Evolutionary conservation across 2,888 invertebrate genomes (phyloP).

Genomic region (Eilema depressum): DNA sequence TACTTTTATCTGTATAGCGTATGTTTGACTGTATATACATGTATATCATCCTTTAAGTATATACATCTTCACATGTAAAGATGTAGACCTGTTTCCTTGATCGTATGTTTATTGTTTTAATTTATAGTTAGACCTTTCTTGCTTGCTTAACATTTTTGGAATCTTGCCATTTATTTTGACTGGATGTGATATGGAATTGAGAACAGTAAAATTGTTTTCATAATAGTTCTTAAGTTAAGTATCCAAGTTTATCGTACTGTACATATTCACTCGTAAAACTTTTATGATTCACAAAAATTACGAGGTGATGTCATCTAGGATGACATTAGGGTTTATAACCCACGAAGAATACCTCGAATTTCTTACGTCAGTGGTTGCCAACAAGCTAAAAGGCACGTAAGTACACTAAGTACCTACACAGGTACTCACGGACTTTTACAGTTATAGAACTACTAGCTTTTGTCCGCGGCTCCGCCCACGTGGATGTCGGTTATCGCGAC

Average conservation of each 20-base stretch:
- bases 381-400: not conserved
- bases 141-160: too few relatives aligned
- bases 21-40: too few relatives aligned
- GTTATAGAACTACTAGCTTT: too few relatives aligned
- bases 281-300: constrained; percentile 36
- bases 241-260: not conserved
- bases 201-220: not conserved
- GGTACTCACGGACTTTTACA: not conserved
- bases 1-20: not conserved
- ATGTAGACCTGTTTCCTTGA: too few relatives aligned
- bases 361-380: not conserved
- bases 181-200: not conserved
- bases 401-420: too few relatives aligned
- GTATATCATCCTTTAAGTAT: too few relatives aligned
- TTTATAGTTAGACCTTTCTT: not conserved
- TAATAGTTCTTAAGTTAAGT: not conserved
- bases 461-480: too few relatives aligned
- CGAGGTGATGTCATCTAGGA: constrained; percentile 43
- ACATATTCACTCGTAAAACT: constrained; percentile 28
- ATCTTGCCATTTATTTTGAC: not conserved
- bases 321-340: constrained; percentile 38
- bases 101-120: too few relatives aligned
- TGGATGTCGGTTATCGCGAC: too few relatives aligned
- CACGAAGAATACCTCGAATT: constrained; percentile 11
- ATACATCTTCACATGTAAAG: too few relatives aligned